phyloP scores from a whole-genome alignment of 2,797 vertebrate species.

The Sus cebifrons region DNA sequence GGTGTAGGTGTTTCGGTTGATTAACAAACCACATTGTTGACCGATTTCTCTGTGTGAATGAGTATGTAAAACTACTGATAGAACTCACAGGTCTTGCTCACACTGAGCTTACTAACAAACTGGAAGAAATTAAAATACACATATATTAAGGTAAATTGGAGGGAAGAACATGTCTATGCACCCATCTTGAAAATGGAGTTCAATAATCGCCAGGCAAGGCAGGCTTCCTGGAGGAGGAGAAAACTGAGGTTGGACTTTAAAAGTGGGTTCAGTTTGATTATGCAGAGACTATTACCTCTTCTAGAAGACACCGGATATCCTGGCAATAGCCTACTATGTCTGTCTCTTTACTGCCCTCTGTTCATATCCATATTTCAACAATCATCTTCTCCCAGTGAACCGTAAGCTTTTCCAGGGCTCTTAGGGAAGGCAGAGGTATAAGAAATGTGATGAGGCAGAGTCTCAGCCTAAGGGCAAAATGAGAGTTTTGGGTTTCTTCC shows the following conservation, averaged over 20 bases:
- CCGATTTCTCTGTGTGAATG: not conserved
- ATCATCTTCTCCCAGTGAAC: not conserved
- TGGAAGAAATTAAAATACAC: not conserved
- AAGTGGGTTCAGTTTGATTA: not conserved
- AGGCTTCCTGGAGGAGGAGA: not conserved
- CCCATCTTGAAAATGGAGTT: not conserved
- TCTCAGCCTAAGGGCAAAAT: not conserved
- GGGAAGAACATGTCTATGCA: not conserved
- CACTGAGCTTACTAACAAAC: not conserved
- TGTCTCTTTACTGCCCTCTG: not conserved
- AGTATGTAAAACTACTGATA: not conserved
- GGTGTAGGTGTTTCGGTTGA: not conserved
- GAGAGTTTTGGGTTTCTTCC: not conserved
- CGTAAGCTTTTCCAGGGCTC: not conserved
- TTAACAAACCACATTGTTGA: not conserved
- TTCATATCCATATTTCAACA: not conserved
- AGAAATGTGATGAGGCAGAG: not conserved
- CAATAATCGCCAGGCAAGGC: not conserved
- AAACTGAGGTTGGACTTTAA: not conserved
- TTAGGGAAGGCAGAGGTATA: not conserved
- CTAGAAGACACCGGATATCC: not conserved
- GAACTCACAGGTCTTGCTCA: constrained; percentile 26
- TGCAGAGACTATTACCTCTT: not conserved
- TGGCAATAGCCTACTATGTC: not conserved
- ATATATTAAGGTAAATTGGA: not conserved